These are phyloP conservation scores for Excalfactoria chinensis DNA, from an alignment of 2,113 vertebrate genomes.

Conservation along the genomic window DNA sequence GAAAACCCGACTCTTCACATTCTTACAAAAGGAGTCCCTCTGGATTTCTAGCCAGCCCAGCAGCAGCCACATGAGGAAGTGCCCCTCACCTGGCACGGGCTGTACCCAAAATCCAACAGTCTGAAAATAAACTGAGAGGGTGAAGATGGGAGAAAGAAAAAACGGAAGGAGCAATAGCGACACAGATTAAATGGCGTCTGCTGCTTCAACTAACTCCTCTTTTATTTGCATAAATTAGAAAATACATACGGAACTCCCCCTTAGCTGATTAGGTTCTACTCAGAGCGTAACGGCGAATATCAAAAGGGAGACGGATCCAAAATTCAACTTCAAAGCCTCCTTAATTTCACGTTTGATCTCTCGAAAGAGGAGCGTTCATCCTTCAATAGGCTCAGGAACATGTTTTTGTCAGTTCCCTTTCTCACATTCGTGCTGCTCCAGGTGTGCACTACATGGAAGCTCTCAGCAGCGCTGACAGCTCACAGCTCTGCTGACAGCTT, in stretches of 20 bases:
- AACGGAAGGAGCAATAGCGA: neutral
- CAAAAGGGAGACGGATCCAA: neutral
- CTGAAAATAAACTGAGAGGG: neutral
- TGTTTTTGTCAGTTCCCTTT: neutral
- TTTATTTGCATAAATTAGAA: neutral
- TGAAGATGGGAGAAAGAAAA: neutral
- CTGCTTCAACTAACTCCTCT: neutral
- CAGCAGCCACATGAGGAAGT: fast-evolving
- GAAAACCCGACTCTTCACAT: neutral
- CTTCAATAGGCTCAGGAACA: neutral
- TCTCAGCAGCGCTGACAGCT: neutral
- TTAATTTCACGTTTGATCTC: neutral
- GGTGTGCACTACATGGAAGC: neutral
- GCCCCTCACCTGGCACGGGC: fast-evolving
- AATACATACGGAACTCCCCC: neutral
- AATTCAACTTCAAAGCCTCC: neutral
- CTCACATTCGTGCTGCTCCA: neutral
- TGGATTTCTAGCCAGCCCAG: neutral
- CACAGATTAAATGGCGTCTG: neutral
- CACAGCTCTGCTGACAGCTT: neutral
- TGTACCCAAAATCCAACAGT: neutral
- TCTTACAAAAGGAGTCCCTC: neutral
- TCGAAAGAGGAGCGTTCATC: neutral
- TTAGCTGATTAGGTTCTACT: neutral
- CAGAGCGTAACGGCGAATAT: neutral